Evolutionary conservation across 2,888 invertebrate genomes (phyloP), one percentile per base, ranked within the genome.

Genomic region (Pilophorus perplexus): DNA sequence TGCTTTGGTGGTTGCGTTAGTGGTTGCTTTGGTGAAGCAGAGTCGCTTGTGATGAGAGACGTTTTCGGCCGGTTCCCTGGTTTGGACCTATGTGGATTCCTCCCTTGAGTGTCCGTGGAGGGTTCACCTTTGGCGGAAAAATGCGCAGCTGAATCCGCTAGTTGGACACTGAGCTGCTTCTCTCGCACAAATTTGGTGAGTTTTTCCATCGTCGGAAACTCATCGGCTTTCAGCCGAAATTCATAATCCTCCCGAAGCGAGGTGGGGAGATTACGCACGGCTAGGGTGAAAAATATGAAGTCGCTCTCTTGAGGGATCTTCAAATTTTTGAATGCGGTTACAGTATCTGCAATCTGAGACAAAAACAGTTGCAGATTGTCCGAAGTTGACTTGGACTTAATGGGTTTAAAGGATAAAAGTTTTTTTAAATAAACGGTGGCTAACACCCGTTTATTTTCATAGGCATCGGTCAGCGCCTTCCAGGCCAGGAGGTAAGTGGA

Each of bases 101-200:
- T n/a, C n/a, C n/a, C n/a, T n/a, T n/a, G n/a, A n/a, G n/a, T n/a
- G n/a, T n/a, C n/a, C n/a, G n/a, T n/a, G n/a, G n/a, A n/a, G n/a
- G 67, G 68, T n/a, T 46, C 64, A 8, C 46, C 68, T 2, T 67
- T 68, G 27, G 54, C 64, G 8, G 67, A 68, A 33, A 44, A 68
- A n/a, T 68, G 68, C 67, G 25, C 46, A 10, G 70, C 68, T n/a
- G 69, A 57, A 1, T 37, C 40, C 14, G 33, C 33, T 6, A 33
- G 33, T 12, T 33, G 33, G 12, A 33, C 33, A 33, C 33, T 33
- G 12, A 33, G 6, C 33, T 33, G 33, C 33, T 12, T 33, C 33
- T 33, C 33, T 8, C 33, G 33, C 12, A 33, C 33, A 33, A 33
- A 33, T 12, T 6, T 33, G 33, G 33, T 33, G 12, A 33, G 33